Evolutionary conservation across 2,113 vertebrate species (phyloP).

Genomic region (Raphicerus campestris): DNA sequence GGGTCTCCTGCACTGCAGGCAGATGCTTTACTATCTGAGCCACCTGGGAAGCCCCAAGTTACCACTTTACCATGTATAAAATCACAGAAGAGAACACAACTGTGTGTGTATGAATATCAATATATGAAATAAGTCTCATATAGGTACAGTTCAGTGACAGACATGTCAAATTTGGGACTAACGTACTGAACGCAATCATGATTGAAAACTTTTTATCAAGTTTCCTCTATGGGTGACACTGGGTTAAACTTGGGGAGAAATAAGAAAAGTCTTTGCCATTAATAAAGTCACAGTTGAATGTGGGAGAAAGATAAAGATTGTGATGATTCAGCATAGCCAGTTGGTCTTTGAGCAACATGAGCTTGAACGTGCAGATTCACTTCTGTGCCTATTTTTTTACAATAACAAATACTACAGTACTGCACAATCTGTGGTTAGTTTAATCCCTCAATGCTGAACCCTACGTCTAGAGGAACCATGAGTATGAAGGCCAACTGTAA

Average conservation of each 20-base stretch:
- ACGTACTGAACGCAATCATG: neutral
- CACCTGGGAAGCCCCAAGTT: neutral
- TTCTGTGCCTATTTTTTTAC: neutral
- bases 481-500: neutral
- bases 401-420: neutral
- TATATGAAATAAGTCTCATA: neutral
- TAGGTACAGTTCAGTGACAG: neutral
- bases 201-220: neutral
- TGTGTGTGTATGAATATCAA: neutral
- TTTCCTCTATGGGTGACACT: neutral
- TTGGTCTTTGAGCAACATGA: neutral
- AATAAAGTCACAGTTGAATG: neutral
- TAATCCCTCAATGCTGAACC: neutral
- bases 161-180: neutral
- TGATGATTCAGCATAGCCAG: neutral
- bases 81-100: neutral
- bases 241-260: neutral
- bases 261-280: neutral
- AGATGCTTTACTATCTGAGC: too few relatives aligned
- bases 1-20: too few relatives aligned
- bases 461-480: neutral
- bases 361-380: neutral
- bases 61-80: neutral
- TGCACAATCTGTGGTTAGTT: neutral
- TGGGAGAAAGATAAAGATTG: neutral